Percentiles rank a stretch among this genome's conserved stretches.
Evolutionary conservation across 35 echinoderm and acorn worm genomes (phyloP).

Genomic region (Lytechinus variegatus): DNA sequence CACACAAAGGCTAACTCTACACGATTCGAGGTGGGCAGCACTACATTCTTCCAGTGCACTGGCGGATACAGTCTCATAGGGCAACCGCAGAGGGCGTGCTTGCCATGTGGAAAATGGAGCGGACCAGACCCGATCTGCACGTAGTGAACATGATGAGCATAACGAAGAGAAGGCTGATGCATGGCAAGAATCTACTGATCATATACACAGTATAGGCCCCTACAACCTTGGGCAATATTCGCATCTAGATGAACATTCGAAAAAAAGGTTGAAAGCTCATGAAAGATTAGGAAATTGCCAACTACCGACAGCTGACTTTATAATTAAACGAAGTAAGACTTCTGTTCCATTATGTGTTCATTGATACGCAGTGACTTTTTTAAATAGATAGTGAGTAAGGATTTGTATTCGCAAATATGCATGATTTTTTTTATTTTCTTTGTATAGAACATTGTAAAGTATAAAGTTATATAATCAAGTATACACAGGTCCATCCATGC

Average conservation of each 20-base stretch:
- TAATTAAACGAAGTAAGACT: background rate
- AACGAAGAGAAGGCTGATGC: too few species aligned
- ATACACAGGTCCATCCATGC: too few species aligned
- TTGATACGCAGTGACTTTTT: background rate
- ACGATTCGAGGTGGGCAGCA: background rate
- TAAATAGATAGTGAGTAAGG: too few species aligned
- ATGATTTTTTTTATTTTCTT: too few species aligned
- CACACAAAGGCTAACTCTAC: background rate
- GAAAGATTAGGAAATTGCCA: background rate
- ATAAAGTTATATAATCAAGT: too few species aligned
- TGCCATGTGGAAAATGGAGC: slow-evolving; percentile 34
- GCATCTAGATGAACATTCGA: too few species aligned
- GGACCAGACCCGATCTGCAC: background rate
- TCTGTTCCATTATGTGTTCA: background rate
- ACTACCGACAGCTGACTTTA: background rate
- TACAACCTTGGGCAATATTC: too few species aligned
- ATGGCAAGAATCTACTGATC: too few species aligned
- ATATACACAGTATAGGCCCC: too few species aligned
- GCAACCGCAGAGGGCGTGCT: slow-evolving; percentile 32
- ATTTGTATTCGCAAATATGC: too few species aligned
- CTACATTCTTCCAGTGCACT: background rate
- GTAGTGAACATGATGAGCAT: background rate
- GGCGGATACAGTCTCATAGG: slow-evolving; percentile 2
- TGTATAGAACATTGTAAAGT: too few species aligned
- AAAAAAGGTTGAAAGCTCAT: too few species aligned